Conservation (phyloP, 2,113 vertebrate species). For the Scolopax mira region DNA sequence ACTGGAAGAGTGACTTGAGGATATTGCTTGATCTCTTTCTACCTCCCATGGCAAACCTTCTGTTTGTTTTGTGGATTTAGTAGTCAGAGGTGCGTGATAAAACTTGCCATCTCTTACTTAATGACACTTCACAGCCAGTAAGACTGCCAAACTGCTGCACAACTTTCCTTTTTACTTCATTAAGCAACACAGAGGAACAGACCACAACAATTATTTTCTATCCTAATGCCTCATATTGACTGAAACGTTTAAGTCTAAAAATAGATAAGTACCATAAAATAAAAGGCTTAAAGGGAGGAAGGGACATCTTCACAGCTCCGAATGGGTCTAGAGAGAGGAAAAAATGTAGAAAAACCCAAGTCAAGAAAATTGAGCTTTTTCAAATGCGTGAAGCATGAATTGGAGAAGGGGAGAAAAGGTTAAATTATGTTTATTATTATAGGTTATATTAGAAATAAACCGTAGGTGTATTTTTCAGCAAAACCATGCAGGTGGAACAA, state of each 20-base stretch:
- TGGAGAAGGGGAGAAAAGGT: background rate
- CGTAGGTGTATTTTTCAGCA: background rate
- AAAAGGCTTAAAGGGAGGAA: background rate
- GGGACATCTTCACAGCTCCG: background rate
- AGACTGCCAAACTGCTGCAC: conserved; percentile 11
- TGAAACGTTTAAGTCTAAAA: conserved; percentile 11
- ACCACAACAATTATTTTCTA: conserved; percentile 21
- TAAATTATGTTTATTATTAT: background rate
- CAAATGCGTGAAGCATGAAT: background rate
- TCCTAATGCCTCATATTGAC: background rate
- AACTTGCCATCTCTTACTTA: conserved; percentile 51
- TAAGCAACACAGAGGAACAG: conserved; percentile 17
- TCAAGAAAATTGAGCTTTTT: background rate
- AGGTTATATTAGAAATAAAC: background rate
- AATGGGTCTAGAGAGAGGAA: background rate
- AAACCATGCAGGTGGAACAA: background rate
- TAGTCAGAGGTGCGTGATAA: conserved; percentile 60
- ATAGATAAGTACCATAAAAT: background rate
- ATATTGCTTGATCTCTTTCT: conserved; percentile 51
- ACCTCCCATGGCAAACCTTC: conserved; percentile 71
- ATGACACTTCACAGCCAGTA: conserved; percentile 46
- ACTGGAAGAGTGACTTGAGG: conserved; percentile 70
- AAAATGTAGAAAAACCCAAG: background rate
- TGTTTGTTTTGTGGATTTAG: conserved; percentile 72
- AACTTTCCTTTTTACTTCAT: conserved; percentile 38